Evolutionary conservation across 2,797 vertebrate species (phyloP), one percentile per base, ranked within the genome.

Genomic region (Sebastes itinus): DNA sequence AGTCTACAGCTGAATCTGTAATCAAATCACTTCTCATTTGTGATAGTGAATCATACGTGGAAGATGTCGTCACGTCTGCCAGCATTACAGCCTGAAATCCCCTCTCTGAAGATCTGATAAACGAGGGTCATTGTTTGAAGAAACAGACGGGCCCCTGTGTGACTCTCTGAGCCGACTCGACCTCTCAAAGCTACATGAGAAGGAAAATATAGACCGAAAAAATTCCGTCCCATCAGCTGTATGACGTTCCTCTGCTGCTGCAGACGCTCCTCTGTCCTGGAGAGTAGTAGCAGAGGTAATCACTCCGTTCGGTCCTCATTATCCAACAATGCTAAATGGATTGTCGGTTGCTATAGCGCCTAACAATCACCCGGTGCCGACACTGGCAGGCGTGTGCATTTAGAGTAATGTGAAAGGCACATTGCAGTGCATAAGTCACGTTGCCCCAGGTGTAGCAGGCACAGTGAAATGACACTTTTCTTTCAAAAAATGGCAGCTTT

Each of bases 321-420:
- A 88, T 81, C 75, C 73, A 38, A 76, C 80, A 72, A 73, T 72
- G 68, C 49, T 81, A 75, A 90, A 85, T 61, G 81, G 84, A 87
- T 87, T 79, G 68, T 70, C 33, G 1, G 79, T 83, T 81, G 78
- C 74, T 70, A 72, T 80, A 78, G 69, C 67, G 60, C 62, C 85
- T 72, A 78, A 72, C 70, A 86, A 35, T 89, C 82, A 79, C 4
- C 69, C 54, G 16, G 72, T 23, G 58, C 49, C 49, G 61, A 72
- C 61, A 38, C 25, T 35, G 32, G 60, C 59, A 49, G n/a, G 22
- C 62, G 22, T 81, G 68, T 73, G 60, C 68, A 78, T 79, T 82
- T n/a, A n/a, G 42, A 75, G 38, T 42, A 27, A 84, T 76, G 69
- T 69, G 67, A 70, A 72, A 73, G 65, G 71, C 54, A 42, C 61